Base-by-base conservation (phyloP, 2,113 vertebrate species). In the Copsychus sechellarum region DNA sequence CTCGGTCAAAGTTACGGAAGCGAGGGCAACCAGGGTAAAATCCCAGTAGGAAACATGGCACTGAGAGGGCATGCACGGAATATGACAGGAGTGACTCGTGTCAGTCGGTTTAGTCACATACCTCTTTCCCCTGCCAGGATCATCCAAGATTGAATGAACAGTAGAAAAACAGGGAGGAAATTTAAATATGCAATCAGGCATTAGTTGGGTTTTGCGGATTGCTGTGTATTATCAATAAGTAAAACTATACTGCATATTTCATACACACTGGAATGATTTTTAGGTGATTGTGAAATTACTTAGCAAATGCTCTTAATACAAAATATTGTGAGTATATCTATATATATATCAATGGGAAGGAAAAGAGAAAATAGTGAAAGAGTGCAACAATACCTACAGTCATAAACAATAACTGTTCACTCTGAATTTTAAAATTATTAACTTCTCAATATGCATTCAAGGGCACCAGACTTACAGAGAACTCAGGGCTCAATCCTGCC, bases 61-160 rank as follows among this genome's bases (percentile, higher is more conserved):
- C 98, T 97, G 97, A 98, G 96, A 97, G 98, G 97, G 97, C 99
- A 99, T 99, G 99, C 99, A 99, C 98, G 97, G 92, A 98, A 97
- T 98, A 98, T 98, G 98, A 98, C 94, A 97, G 98, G 97, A 98
- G 97, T 97, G 98, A 98, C 98, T 98, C 96, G 93, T 97, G 93
- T 98, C 96, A 98, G 98, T 99, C 96, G 94, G 94, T 96, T 98
- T 96, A 94, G 95, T 98, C 98, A 99, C 99, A 98, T 99, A 99
- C 99, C 99, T 99, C 99, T 99, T 98, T 99, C 97, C 99, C 99
- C 99, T 99, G 99, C 97, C 98, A 98, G 98, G 98, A 98, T 98
- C 98, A 98, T 99, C 98, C 98, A 98, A 98, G 98, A 98, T 97
- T 98, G 98, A 98, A 98, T 97, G 98, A 98, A 98, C 97, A 97